These are phyloP conservation scores for Hippasteria phrygiana DNA, from an alignment of 53 echinoderm and acorn worm species.

Conservation along the genomic window DNA sequence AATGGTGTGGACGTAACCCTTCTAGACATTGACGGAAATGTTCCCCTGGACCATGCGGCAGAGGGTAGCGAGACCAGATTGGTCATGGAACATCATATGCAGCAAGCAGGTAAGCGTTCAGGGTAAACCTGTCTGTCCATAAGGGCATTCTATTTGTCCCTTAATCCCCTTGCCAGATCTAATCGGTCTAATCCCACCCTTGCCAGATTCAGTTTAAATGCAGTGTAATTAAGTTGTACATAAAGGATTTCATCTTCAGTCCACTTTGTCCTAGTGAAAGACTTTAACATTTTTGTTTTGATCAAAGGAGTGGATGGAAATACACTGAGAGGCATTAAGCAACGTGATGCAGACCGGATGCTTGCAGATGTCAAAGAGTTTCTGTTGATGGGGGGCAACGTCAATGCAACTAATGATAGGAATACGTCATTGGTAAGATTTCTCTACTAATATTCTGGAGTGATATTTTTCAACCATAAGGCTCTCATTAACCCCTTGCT, in stretches of 20 bases:
- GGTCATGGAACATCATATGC: conserved; percentile 86
- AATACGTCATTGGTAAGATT: conserved; percentile 84
- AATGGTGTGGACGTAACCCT: conserved; percentile 87
- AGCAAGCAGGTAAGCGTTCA: conserved; percentile 73
- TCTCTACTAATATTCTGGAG: no score
- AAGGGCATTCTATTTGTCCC: no score
- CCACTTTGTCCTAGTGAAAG: not conserved
- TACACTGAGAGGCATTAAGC: conserved; percentile 78
- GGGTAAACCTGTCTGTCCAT: no score
- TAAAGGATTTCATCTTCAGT: not conserved
- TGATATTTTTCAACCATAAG: no score
- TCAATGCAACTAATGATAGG: conserved; percentile 82
- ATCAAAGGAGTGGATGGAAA: conserved; percentile 76
- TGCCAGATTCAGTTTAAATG: no score
- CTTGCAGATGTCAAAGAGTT: conserved; percentile 92
- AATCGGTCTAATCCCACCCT: no score
- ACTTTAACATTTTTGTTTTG: not conserved
- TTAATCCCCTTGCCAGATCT: no score
- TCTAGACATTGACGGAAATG: conserved; percentile 89
- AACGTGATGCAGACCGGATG: conserved; percentile 85
- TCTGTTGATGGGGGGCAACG: conserved; percentile 76
- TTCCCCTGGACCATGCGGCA: conserved; percentile 83
- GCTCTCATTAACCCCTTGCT: no score
- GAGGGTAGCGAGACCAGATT: conserved; percentile 82
- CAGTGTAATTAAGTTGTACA: no score